Evolutionary conservation across 2,888 invertebrate species (phyloP).

Genomic region (Leptinotarsa rubiginosa): DNA sequence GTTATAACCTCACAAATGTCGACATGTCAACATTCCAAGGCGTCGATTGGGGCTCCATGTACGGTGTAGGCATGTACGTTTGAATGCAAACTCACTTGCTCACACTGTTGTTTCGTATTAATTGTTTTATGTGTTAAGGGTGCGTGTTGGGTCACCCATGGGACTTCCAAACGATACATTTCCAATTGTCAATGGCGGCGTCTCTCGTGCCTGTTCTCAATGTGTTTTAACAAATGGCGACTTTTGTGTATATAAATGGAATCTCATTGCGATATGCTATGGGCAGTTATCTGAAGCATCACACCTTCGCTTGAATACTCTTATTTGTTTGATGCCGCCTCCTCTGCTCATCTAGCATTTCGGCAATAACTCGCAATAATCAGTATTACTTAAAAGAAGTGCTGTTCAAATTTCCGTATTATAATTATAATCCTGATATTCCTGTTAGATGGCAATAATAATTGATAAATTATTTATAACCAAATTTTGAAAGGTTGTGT

Average conservation of each 20-base stretch:
- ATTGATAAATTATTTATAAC: slow-evolving; percentile 45
- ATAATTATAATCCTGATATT: slow-evolving; percentile 47
- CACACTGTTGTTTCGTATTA: slow-evolving; percentile 43
- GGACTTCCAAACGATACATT: slow-evolving; percentile 60
- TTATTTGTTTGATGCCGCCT: slow-evolving; percentile 38
- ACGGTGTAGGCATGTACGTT: slow-evolving; percentile 94
- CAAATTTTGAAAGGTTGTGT: slow-evolving; percentile 53
- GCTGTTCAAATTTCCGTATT: slow-evolving; percentile 44
- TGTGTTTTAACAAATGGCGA: slow-evolving; percentile 52
- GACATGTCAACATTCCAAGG: slow-evolving; percentile 94
- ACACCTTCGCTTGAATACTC: slow-evolving; percentile 41
- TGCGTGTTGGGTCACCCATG: slow-evolving; percentile 35
- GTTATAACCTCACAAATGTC: slow-evolving; percentile 87
- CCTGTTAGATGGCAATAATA: slow-evolving; percentile 56
- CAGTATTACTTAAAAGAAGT: slow-evolving; percentile 63
- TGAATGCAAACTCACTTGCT: slow-evolving; percentile 64
- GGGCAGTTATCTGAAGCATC: slow-evolving; percentile 52
- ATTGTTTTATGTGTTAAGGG: slow-evolving; percentile 42
- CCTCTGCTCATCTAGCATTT: slow-evolving; percentile 65
- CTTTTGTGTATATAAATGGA: slow-evolving; percentile 39
- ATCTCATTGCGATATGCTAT: slow-evolving; percentile 56
- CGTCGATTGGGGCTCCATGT: slow-evolving; percentile 92
- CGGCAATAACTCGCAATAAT: slow-evolving; percentile 71
- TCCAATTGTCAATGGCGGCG: slow-evolving; percentile 63
- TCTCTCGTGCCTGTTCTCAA: slow-evolving; percentile 60